Conservation (phyloP, 2,888 invertebrate genomes). For the Phyllotreta striolata region DNA sequence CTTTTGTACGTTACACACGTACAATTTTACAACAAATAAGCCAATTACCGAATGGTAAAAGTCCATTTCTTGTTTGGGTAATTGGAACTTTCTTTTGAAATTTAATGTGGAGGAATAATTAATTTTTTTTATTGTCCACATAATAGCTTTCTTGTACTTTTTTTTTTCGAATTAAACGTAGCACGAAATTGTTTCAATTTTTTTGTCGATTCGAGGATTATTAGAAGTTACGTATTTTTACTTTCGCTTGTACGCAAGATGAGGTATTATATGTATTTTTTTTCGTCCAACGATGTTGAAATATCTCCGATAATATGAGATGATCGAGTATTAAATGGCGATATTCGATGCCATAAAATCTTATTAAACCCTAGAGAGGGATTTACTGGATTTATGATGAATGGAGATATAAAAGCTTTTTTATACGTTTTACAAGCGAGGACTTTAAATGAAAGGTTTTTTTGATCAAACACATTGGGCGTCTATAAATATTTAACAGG, state of each 20-base stretch:
- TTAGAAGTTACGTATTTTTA: too few relatives aligned
- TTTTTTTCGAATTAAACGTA: not conserved
- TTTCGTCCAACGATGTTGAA: too few relatives aligned
- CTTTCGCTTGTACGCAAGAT: too few relatives aligned
- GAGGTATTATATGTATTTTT: too few relatives aligned
- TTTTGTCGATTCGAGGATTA: too few relatives aligned
- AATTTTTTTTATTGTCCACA: not conserved
- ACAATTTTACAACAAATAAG: not conserved
- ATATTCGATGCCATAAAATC: slow-evolving; percentile 2
- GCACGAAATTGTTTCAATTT: too few relatives aligned
- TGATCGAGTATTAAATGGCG: slow-evolving; percentile 10
- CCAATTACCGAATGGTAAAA: slow-evolving; percentile 2
- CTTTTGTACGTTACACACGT: too few relatives aligned
- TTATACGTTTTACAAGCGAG: too few relatives aligned
- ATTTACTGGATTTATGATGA: slow-evolving; percentile 3
- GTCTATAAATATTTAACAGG: too few relatives aligned
- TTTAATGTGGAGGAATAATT: slow-evolving; percentile 7
- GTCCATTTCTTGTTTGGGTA: not conserved
- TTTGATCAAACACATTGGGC: too few relatives aligned
- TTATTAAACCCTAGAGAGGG: slow-evolving; percentile 12
- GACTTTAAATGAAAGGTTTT: too few relatives aligned
- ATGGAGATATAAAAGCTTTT: not conserved
- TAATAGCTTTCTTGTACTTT: not conserved
- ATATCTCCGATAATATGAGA: not conserved
- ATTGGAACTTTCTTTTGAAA: slow-evolving; percentile 7